A percentile compares a stretch with the other conserved stretches of the same genome.
These are phyloP conservation scores for Shargacucullia verbasci DNA, from an alignment of 2,888 invertebrate species.

Conservation along the genomic window DNA sequence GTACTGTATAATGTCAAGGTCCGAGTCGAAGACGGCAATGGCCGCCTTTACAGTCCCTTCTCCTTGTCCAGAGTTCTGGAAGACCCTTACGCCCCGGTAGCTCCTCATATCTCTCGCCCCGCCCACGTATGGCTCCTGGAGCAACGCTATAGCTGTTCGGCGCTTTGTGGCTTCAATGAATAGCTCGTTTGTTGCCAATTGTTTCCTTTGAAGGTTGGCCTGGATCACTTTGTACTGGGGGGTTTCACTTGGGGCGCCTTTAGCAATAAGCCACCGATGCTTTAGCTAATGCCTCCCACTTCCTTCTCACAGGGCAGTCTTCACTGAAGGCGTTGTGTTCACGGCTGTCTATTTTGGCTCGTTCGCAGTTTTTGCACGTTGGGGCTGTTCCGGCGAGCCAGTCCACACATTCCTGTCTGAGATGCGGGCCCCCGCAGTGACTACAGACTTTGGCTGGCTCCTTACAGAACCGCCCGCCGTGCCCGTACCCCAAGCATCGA, in stretches of 20 bases:
- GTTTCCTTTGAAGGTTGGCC: slow-evolving; percentile 8
- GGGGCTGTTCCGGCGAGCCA: too few species aligned
- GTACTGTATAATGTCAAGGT: slow-evolving; percentile 14
- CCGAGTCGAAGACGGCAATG: slow-evolving; percentile 18
- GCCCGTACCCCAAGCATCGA: neutral
- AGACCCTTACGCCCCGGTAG: neutral
- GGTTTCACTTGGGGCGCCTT: neutral
- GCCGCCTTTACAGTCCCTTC: slow-evolving; percentile 19
- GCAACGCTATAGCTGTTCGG: neutral
- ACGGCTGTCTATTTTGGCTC: neutral
- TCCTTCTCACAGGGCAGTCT: neutral
- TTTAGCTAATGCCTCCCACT: slow-evolving; percentile 3
- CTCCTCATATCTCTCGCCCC: neutral
- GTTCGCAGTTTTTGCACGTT: neutral
- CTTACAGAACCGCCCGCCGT: neutral
- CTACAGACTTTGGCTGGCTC: too few species aligned
- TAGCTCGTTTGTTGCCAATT: neutral
- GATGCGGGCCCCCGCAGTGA: too few species aligned
- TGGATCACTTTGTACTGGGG: neutral
- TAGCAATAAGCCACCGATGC: neutral
- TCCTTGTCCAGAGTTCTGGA: neutral
- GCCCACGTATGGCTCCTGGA: neutral
- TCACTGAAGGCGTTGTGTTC: slow-evolving; percentile 5
- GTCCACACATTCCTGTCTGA: too few species aligned
- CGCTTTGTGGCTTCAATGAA: neutral